Evolutionary conservation across 2,113 vertebrate genomes (phyloP).

Genomic region (Hydrolagus affinis): DNA sequence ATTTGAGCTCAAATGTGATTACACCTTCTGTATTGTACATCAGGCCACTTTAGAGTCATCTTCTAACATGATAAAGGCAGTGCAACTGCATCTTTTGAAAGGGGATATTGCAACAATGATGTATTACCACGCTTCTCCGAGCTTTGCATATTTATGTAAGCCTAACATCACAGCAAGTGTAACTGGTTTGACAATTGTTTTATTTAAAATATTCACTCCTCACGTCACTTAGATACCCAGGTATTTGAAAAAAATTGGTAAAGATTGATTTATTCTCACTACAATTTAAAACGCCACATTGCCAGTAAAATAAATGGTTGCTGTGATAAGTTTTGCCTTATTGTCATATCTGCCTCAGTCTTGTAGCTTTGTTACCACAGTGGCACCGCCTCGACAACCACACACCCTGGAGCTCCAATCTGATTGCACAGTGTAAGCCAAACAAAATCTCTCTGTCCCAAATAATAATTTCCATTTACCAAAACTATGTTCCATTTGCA

Average conservation of each 20-base stretch:
- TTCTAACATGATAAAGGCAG: neutral
- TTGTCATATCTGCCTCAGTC: conserved; percentile 59
- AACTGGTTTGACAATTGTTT: neutral
- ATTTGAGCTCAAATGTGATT: neutral
- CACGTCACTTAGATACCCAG: neutral
- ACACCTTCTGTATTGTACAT: neutral
- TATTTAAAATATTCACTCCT: neutral
- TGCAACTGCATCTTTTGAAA: neutral
- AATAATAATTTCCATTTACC: conserved; percentile 42
- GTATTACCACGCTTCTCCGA: neutral
- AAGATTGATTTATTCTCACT: neutral
- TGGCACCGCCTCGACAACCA: conserved; percentile 40
- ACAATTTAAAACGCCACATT: conserved; percentile 49
- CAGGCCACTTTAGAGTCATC: neutral
- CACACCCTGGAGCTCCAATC: conserved; percentile 45
- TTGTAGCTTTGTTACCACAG: conserved; percentile 49
- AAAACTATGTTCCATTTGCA: conserved; percentile 41
- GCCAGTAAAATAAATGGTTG: conserved; percentile 52
- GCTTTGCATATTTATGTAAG: neutral
- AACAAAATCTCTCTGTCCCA: conserved; percentile 59
- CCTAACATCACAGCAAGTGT: neutral
- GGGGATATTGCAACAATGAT: neutral
- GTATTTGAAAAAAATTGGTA: neutral
- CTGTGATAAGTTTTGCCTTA: conserved; percentile 47
- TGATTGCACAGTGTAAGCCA: conserved; percentile 57